Evolutionary conservation across 2,888 invertebrate genomes (phyloP).

Genomic region (Cheilosia soror): DNA sequence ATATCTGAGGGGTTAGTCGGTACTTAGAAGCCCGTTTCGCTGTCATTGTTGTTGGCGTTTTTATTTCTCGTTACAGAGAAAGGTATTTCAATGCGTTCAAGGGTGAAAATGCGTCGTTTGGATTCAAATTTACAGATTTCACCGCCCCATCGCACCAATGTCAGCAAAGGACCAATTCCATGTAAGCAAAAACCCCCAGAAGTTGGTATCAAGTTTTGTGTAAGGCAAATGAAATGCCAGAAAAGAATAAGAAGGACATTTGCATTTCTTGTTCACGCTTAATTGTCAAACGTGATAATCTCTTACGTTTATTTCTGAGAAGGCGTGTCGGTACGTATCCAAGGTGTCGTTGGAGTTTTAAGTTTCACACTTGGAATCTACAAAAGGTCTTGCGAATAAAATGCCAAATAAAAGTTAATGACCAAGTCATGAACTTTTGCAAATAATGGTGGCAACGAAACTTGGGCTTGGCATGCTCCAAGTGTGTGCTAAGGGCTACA

Average conservation of each 20-base stretch:
- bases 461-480: too few species aligned
- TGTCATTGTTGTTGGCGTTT: slow-evolving; percentile 9
- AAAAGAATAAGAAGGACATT: slow-evolving; percentile 15
- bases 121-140: slow-evolving; percentile 57
- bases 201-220: slow-evolving; percentile 28
- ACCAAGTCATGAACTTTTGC: slow-evolving; percentile 4
- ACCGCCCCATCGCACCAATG: slow-evolving; percentile 2
- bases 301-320: slow-evolving; percentile 14
- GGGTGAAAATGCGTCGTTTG: slow-evolving; percentile 44
- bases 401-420: slow-evolving; percentile 20
- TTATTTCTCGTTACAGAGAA: slow-evolving; percentile 1
- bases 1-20: slow-evolving; percentile 29
- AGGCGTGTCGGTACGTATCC: neutral
- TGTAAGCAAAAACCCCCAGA: neutral
- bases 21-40: slow-evolving; percentile 7
- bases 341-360: slow-evolving; percentile 6
- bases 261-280: slow-evolving; percentile 40
- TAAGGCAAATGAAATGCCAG: slow-evolving; percentile 35
- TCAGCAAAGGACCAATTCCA: slow-evolving; percentile 1
- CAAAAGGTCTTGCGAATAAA: slow-evolving; percentile 9
- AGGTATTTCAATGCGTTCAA: slow-evolving; percentile 14
- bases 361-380: slow-evolving; percentile 20
- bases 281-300: slow-evolving; percentile 54
- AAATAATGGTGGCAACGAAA: too few species aligned
- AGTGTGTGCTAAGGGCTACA: too few species aligned